Evolutionary conservation across 2,888 invertebrate species (phyloP).

Genomic region (Caenorhabditis angaria): DNA sequence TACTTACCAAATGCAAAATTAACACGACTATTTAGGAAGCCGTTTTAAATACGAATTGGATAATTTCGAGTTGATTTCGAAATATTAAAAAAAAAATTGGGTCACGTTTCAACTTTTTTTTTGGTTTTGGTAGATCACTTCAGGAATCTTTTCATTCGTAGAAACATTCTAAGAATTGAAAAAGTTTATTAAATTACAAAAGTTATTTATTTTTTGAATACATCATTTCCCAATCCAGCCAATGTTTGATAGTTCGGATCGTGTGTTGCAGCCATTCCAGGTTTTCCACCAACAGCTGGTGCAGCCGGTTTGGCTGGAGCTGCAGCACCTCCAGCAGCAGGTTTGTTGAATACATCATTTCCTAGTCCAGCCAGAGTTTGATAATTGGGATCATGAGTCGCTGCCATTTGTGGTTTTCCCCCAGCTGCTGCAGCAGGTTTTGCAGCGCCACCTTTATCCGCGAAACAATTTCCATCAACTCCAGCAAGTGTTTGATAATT

Average conservation of each 20-base stretch:
- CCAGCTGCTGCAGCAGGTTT: not conserved
- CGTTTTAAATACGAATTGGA: not conserved
- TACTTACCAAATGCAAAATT: not conserved
- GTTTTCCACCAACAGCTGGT: too few relatives aligned
- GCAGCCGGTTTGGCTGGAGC: constrained; percentile 5
- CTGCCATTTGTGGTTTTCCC: constrained; percentile 16
- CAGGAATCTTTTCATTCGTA: not conserved
- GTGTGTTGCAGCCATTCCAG: constrained; percentile 15
- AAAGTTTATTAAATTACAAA: not conserved
- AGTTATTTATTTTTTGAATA: not conserved
- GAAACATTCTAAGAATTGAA: not conserved
- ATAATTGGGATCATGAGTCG: constrained; percentile 35
- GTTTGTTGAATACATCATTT: constrained; percentile 22
- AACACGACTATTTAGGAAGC: not conserved
- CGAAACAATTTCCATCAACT: constrained; percentile 16
- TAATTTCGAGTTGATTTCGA: too few relatives aligned
- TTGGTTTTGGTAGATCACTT: too few relatives aligned
- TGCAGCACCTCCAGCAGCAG: constrained; percentile 11
- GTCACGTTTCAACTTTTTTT: too few relatives aligned
- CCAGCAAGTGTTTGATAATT: constrained; percentile 35
- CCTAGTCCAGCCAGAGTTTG: constrained; percentile 28
- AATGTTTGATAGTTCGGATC: constrained; percentile 26
- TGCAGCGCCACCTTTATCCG: constrained; percentile 10
- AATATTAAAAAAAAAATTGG: too few relatives aligned
- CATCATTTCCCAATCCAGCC: constrained; percentile 16